Evolutionary conservation across 2,888 invertebrate species (phyloP), one percentile per base, ranked within the genome.

Genomic region (Ametastegia equiseti): DNA sequence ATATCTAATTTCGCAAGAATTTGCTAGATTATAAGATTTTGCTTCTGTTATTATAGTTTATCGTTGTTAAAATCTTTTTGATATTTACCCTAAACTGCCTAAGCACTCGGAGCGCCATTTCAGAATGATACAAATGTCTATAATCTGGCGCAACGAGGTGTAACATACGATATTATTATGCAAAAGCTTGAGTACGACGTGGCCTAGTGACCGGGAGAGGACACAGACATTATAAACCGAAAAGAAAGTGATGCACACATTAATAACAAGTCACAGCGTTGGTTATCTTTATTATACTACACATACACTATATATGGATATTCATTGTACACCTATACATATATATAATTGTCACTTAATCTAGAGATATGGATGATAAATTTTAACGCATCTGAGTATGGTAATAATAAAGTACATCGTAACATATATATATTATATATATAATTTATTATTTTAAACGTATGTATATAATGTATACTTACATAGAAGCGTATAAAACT

Each of bases 401-500:
- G 45, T 47, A 23, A 47, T 71, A 47, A 47, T 27, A 45, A 71
- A n/a, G n/a, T n/a, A n/a, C n/a, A n/a, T n/a, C n/a, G n/a, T n/a
- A n/a, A n/a, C n/a, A n/a, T n/a, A n/a, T n/a, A n/a, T 23, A 71
- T 5, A 15, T 23, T 13, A 42, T 69, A 5, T 42, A 5, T n/a
- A 45, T 45, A 63, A 78, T 78, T 78, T 42, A 45, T 63, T 19
- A 54, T 30, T 19, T 54, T 54, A 54, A 54, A 75, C 50, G 50
- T 75, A 63, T 63, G 39, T 11, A 9, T 23, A 39, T 67, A n/a
- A n/a, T n/a, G n/a, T n/a, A n/a, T n/a, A n/a, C n/a, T n/a, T 39
- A 67, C 11, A 30, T 71, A 57, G 50, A 39, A 57, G 60, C 42
- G 71, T 80, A 80, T 39, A 80, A 80, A 57, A 39, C 19, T 69